Evolutionary conservation across 2,888 invertebrate genomes (phyloP).

Genomic region (Phengaris arion): DNA sequence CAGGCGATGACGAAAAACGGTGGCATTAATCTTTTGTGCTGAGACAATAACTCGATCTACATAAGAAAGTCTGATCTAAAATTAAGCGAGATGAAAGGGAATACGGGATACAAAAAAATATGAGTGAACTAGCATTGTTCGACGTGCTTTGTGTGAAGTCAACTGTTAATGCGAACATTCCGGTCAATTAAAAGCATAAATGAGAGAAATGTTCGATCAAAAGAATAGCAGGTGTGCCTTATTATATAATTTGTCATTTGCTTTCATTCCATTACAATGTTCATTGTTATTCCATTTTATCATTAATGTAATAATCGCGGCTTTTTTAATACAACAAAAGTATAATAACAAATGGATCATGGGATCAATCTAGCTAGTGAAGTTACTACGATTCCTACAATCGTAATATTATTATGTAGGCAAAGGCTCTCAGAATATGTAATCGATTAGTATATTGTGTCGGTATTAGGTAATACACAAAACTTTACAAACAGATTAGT

Average conservation of each 20-base stretch:
- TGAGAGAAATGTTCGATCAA: constrained; percentile 78
- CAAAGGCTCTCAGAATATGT: no score
- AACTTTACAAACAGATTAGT: not conserved
- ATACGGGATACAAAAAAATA: constrained; percentile 75
- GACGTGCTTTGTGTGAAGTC: constrained; percentile 69
- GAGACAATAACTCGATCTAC: constrained; percentile 75
- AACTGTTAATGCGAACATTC: constrained; percentile 69
- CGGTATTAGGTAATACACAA: no score
- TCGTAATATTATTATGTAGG: no score
- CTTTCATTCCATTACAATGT: constrained; percentile 61
- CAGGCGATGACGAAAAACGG: not conserved
- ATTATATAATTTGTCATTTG: constrained; percentile 77
- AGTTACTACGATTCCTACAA: not conserved
- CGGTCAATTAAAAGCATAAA: constrained; percentile 78
- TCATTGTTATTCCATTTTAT: constrained; percentile 50
- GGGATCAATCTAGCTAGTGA: not conserved
- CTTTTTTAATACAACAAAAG: not conserved
- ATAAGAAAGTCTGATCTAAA: constrained; percentile 77
- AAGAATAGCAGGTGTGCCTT: constrained; percentile 77
- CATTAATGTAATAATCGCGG: constrained; percentile 7
- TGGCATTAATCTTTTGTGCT: constrained; percentile 42
- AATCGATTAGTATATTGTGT: no score
- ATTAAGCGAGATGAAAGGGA: constrained; percentile 77
- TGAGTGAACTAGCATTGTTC: constrained; percentile 71
- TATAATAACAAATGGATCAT: not conserved